Evolutionary conservation across 37 sponge, comb jelly and placozoan genomes (phyloP).

Genomic region (Chondrilla cf. caribensis): DNA sequence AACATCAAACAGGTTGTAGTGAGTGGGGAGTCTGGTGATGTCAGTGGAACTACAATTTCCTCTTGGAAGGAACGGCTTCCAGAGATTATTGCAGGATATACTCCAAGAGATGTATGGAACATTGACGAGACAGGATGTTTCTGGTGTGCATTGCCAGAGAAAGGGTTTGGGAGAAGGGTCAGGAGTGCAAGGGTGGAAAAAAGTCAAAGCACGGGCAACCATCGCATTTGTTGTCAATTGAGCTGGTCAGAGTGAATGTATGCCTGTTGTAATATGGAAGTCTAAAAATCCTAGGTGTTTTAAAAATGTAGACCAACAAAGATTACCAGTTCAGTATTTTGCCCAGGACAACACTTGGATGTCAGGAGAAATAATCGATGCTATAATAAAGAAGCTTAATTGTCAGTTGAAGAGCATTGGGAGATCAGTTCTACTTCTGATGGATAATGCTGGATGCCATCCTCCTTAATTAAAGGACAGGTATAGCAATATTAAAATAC

Average conservation of each 20-base stretch:
- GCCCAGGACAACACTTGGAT: conserved; percentile 21
- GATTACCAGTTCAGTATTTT: neutral
- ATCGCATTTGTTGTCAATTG: conserved; percentile 25
- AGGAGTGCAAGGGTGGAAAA: conserved; percentile 9
- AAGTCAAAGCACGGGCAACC: neutral
- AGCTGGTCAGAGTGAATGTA: conserved; percentile 30
- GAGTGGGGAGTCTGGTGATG: conserved; percentile 31
- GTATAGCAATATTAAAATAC: too few species aligned
- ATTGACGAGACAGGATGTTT: conserved; percentile 28
- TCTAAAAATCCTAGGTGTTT: conserved; percentile 16
- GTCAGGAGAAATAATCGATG: neutral
- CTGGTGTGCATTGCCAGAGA: conserved; percentile 24
- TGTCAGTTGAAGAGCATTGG: neutral
- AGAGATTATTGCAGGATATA: neutral
- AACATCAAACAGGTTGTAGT: conserved; percentile 8
- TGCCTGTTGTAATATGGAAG: conserved; percentile 38
- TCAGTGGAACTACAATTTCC: conserved; percentile 9
- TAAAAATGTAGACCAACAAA: neutral
- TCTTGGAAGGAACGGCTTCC: conserved; percentile 30
- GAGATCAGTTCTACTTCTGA: neutral
- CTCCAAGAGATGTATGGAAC: conserved; percentile 28
- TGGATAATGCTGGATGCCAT: neutral
- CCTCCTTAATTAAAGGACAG: neutral
- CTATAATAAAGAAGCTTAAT: neutral
- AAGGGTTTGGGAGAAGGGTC: neutral